Conservation (phyloP, 2,888 invertebrate genomes). For the Ecliptopera silaceata region DNA sequence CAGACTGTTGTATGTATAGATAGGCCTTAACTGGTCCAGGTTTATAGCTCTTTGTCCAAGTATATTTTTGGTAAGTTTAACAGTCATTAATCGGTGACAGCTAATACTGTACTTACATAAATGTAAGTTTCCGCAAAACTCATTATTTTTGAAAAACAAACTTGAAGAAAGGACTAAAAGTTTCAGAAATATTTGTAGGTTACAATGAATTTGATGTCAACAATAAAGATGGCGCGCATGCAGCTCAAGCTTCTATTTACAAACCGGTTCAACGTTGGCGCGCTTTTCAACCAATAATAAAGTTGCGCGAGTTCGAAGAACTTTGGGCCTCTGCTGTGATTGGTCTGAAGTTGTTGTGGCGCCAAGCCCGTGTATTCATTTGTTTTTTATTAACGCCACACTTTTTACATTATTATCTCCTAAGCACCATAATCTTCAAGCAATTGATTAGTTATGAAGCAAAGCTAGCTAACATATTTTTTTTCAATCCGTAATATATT, state of each 20-base stretch:
- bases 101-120: too few species aligned
- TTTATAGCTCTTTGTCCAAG: slow-evolving; percentile 31
- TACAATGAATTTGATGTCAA: slow-evolving; percentile 40
- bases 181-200: background rate
- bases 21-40: slow-evolving; percentile 2
- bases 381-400: slow-evolving; percentile 23
- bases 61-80: slow-evolving; percentile 7
- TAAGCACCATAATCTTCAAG: too few species aligned
- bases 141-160: too few species aligned
- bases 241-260: slow-evolving; percentile 52
- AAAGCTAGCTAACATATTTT: too few species aligned
- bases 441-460: too few species aligned
- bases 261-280: slow-evolving; percentile 63
- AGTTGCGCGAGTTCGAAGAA: slow-evolving; percentile 67
- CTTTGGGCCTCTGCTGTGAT: slow-evolving; percentile 67
- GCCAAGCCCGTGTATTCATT: slow-evolving; percentile 35
- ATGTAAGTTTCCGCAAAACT: too few species aligned
- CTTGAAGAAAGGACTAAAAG: background rate
- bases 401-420: background rate
- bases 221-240: slow-evolving; percentile 46
- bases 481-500: too few species aligned
- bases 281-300: slow-evolving; percentile 60
- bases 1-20: background rate
- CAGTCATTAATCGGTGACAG: slow-evolving; percentile 5
- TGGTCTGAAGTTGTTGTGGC: slow-evolving; percentile 46